Conservation (phyloP, 2,797 vertebrate species). For the Neosalanx taihuensis region DNA sequence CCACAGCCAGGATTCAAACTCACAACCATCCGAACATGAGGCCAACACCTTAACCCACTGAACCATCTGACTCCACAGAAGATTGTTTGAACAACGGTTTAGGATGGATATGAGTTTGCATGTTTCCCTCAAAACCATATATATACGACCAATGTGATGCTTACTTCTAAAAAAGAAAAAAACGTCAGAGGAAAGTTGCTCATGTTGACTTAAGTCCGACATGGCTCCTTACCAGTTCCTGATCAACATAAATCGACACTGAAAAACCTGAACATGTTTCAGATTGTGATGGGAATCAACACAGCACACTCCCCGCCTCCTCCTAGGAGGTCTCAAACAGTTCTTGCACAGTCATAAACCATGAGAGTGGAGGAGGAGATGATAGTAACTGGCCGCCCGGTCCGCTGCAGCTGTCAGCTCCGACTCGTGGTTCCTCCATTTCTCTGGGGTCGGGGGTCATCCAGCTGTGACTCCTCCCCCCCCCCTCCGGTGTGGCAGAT, state of each 20-base stretch:
- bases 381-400: conserved; percentile 64
- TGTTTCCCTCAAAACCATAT: background rate
- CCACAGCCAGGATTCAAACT: no score
- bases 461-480: conserved; percentile 73
- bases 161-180: background rate
- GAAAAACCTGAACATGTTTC: background rate
- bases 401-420: conserved; percentile 74
- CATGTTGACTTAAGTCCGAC: no score
- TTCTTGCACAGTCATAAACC: conserved; percentile 48
- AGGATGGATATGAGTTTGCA: conserved; percentile 2
- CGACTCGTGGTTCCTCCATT: conserved; percentile 69
- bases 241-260: background rate
- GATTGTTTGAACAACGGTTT: background rate
- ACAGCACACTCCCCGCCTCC: background rate
- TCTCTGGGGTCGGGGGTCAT: conserved; percentile 73
- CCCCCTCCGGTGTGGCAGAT: conserved; percentile 68
- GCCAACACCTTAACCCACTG: no score
- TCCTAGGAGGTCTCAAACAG: conserved; percentile 1
- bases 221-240: no score
- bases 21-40: no score
- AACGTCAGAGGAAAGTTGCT: no score
- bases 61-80: no score
- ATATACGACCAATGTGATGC: background rate
- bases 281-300: background rate
- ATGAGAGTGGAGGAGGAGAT: conserved; percentile 51